phyloP scores from a whole-genome alignment of 2,113 vertebrate genomes.

The Gasterosteus nipponicus region DNA sequence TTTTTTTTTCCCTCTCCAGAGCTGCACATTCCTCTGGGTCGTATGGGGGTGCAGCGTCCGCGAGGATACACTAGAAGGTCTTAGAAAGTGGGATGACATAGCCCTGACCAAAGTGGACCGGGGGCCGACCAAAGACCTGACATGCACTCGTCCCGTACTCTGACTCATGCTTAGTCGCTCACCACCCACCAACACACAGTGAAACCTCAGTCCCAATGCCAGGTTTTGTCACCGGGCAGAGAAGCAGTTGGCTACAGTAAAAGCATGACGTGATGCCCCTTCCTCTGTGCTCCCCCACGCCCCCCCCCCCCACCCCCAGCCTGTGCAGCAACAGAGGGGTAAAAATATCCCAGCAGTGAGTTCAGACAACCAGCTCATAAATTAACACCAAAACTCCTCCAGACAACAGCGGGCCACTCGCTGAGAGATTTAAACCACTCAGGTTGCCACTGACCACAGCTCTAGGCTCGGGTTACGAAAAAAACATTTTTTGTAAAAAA shows the following conservation, averaged over 20 bases:
- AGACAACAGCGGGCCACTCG: conserved; percentile 76
- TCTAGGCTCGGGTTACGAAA: conserved; percentile 71
- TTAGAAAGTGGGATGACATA: conserved; percentile 59
- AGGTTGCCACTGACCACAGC: conserved; percentile 73
- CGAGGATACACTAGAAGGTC: conserved; percentile 32
- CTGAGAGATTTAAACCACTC: conserved; percentile 76
- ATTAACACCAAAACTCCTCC: conserved; percentile 78
- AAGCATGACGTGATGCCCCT: conserved; percentile 80
- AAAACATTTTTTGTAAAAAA: conserved; percentile 68
- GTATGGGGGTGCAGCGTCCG: neutral
- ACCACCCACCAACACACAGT: conserved; percentile 78
- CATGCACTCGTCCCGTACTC: conserved; percentile 73
- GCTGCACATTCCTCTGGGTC: conserved; percentile 27
- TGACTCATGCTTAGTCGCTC: conserved; percentile 79
- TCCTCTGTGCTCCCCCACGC: conserved; percentile 69
- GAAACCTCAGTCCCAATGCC: conserved; percentile 79
- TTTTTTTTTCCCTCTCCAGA: neutral
- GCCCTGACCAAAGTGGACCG: conserved; percentile 45
- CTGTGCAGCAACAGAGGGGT: conserved; percentile 83
- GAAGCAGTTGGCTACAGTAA: conserved; percentile 76
- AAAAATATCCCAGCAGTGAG: conserved; percentile 82
- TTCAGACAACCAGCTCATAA: conserved; percentile 81
- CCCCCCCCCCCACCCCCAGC: conserved; percentile 40
- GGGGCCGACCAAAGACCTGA: conserved; percentile 74
- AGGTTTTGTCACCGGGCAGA: conserved; percentile 80